Conservation (phyloP, 2,113 vertebrate species). For the Entelurus aequoreus region DNA sequence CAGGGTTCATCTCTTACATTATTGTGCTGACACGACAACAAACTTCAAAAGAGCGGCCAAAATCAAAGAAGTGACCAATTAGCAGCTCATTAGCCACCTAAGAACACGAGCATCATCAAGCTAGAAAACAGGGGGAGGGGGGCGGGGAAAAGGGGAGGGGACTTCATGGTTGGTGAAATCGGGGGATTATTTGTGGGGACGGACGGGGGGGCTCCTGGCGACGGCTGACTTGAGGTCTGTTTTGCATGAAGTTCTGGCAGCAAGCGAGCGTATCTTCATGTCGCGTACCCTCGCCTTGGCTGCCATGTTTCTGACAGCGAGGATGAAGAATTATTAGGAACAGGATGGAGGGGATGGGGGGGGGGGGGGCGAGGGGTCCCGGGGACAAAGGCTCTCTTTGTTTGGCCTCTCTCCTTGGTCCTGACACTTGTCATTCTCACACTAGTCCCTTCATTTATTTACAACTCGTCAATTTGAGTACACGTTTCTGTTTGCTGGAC, state of each 20-base stretch:
- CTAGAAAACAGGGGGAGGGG: constrained; percentile 30
- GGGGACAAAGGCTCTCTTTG: constrained; percentile 67
- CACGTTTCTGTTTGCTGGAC: constrained; percentile 42
- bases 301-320: constrained; percentile 56
- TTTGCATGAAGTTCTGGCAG: constrained; percentile 69
- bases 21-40: background rate
- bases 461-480: constrained; percentile 49
- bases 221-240: constrained; percentile 47
- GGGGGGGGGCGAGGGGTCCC: constrained; percentile 15
- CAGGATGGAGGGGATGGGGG: constrained; percentile 45
- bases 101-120: constrained; percentile 59
- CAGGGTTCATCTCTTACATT: background rate
- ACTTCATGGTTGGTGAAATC: constrained; percentile 43
- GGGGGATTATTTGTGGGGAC: background rate
- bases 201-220: background rate
- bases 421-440: constrained; percentile 64
- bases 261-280: constrained; percentile 48
- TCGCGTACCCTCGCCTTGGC: constrained; percentile 45
- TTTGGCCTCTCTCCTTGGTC: constrained; percentile 75
- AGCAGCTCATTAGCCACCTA: constrained; percentile 64
- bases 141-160: background rate
- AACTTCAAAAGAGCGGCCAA: too few relatives aligned
- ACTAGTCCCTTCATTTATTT: constrained; percentile 44
- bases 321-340: constrained; percentile 62
- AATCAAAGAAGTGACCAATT: constrained; percentile 42